These are phyloP conservation scores for Brachyhypopomus gauderio DNA, from an alignment of 2,113 vertebrate genomes.

Conservation along the genomic window DNA sequence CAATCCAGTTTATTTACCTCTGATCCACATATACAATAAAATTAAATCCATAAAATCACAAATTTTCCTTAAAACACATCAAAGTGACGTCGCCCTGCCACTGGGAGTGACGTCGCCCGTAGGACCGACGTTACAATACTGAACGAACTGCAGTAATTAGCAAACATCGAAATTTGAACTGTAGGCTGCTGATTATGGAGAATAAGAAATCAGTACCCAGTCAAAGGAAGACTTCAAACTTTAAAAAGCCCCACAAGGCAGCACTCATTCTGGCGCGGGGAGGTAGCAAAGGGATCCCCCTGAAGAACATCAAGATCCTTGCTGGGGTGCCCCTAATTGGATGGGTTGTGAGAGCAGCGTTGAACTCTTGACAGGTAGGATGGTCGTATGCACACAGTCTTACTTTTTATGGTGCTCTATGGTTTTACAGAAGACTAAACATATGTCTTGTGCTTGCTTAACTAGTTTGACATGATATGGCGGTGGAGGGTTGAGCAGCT, in stretches of 20 bases:
- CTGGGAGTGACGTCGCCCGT: too few species aligned
- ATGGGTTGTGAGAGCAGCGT: constrained; percentile 83
- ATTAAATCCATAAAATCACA: too few species aligned
- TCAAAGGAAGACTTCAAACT: background rate
- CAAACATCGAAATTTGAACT: background rate
- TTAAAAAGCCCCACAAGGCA: constrained; percentile 53
- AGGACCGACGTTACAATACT: too few species aligned
- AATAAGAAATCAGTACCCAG: background rate
- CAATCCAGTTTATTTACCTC: too few species aligned
- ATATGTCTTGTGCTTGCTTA: too few species aligned
- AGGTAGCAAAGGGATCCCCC: constrained; percentile 85
- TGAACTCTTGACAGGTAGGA: constrained; percentile 81
- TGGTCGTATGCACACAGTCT: too few species aligned
- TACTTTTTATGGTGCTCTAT: too few species aligned
- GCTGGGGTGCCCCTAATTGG: constrained; percentile 83
- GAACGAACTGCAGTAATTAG: background rate
- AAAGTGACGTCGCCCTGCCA: too few species aligned
- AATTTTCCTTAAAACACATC: too few species aligned
- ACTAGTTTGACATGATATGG: background rate
- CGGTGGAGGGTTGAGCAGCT: background rate
- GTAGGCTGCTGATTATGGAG: background rate
- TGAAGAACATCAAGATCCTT: constrained; percentile 86
- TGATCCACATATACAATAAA: too few species aligned
- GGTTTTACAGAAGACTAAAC: too few species aligned
- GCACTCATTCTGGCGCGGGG: constrained; percentile 82